Percentiles rank a stretch among this genome's conserved stretches.
phyloP scores from a whole-genome alignment of 1,140 invertebrate genomes.

The Scaptomyza montana region DNA sequence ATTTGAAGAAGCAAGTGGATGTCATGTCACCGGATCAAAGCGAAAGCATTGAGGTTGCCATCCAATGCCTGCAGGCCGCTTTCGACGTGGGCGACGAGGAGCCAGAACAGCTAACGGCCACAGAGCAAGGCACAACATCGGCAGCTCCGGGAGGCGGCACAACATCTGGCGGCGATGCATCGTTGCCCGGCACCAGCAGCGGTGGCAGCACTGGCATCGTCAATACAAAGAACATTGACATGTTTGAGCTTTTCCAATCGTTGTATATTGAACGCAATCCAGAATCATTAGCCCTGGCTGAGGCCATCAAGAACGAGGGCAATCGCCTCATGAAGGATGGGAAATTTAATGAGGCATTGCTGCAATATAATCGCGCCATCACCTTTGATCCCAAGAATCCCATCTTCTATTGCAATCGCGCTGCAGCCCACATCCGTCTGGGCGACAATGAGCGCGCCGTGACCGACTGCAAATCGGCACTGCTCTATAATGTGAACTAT shows the following conservation, averaged over 20 bases:
- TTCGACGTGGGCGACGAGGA: conserved; percentile 87
- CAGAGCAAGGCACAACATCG: conserved; percentile 39
- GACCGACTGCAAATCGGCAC: conserved; percentile 94
- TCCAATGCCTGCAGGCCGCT: conserved; percentile 92
- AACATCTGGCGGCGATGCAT: conserved; percentile 13
- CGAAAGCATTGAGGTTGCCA: conserved; percentile 91
- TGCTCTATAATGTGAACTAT: conserved; percentile 94
- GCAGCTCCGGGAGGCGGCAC: not conserved
- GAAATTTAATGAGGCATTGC: conserved; percentile 91
- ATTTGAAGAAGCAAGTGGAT: conserved; percentile 74
- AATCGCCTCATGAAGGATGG: conserved; percentile 94
- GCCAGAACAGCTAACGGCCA: conserved; percentile 32
- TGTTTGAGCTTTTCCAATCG: conserved; percentile 84
- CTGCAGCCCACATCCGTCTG: conserved; percentile 95
- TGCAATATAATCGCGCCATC: conserved; percentile 93
- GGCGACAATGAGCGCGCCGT: conserved; percentile 92
- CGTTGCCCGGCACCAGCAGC: conserved; percentile 53
- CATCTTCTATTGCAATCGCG: conserved; percentile 97
- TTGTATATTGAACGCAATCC: conserved; percentile 80
- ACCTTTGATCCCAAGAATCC: conserved; percentile 93
- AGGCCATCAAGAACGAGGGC: conserved; percentile 92
- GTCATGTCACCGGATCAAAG: conserved; percentile 86
- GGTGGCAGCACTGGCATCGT: conserved; percentile 46
- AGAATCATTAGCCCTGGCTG: conserved; percentile 88
- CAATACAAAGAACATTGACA: conserved; percentile 83